Evolutionary conservation across 30 jellyfish, hydroid and myxozoan genomes (phyloP), one percentile per base, ranked within the genome.

Genomic region (Pelagia noctiluca): DNA sequence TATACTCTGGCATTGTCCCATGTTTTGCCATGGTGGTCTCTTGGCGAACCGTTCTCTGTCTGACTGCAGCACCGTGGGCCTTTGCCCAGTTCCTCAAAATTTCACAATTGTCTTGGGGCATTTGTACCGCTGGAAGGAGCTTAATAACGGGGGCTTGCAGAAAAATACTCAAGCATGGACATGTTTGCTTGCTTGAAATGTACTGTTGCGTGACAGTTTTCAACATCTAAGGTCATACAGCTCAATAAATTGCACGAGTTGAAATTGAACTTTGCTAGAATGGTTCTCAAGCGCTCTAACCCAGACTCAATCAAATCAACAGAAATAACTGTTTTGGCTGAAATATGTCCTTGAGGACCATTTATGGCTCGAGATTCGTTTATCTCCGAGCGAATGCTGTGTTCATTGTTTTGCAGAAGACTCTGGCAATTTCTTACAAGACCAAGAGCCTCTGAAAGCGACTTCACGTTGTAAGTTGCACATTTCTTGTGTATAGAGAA

Each of bases 211-310:
- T 70, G 83, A 10, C 65, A 70, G 48, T 70, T 70, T 70, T 70
- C 83, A 70, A 70, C 72, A 70, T 36, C 65, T 70, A 70, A 28
- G 31, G 72, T 70, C 83, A 70, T 70, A 48, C 72, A 70, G 83
- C 83, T 70, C 68, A 70, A 30, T 23, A 70, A 70, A 46, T 70
- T 70, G 35, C 29, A 36, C 5, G 83, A 35, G 68, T 70, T 70
- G 33, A 70, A 70, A 29, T 35, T 35, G 35, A 70, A 70, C 74
- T 29, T 70, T 70, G 68, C 72, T 13, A 21, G 65, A 46, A 10
- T 35, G 13, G 2, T 35, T 19, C 35, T 36, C 68, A 70, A 46
- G 18, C 83, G 32, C 83, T 70, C 83, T 29, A 70, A 46, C 29
- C 83, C 83, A 36, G 69, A 60, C 12, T n/a, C 72, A 36, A 46